Percentiles rank a stretch among this genome's conserved stretches.
Evolutionary conservation across 1,140 invertebrate species (phyloP).

Genomic region (Campoletis sonorensis): DNA sequence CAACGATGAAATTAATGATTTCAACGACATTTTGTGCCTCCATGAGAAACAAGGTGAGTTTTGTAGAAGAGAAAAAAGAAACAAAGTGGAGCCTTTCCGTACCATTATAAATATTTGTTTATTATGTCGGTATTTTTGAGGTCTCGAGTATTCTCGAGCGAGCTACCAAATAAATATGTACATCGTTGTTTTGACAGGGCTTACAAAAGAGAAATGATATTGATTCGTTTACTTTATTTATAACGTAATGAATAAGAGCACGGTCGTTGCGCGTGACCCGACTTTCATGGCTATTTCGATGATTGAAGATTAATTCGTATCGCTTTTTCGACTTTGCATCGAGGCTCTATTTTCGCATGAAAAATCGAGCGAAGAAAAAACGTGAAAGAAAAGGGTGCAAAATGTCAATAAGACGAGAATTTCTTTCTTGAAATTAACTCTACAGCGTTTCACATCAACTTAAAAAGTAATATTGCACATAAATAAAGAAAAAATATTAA

Average conservation of each 20-base stretch:
- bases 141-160: not conserved
- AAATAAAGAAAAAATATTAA: constrained; percentile 12
- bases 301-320: not conserved
- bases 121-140: not conserved
- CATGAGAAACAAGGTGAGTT: not conserved
- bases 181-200: no score
- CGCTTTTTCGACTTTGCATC: not conserved
- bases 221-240: not conserved
- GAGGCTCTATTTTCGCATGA: not conserved
- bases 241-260: not conserved
- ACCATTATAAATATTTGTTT: constrained; percentile 11
- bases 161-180: constrained; percentile 9
- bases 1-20: no score
- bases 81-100: not conserved
- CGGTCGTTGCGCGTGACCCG: not conserved
- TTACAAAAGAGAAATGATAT: not conserved
- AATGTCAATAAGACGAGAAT: not conserved
- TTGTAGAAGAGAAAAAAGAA: not conserved
- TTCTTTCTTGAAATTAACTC: not conserved
- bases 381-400: not conserved
- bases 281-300: constrained; percentile 27
- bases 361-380: not conserved
- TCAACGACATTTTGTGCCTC: no score
- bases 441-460: constrained; percentile 16
- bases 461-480: constrained; percentile 63